Conservation (phyloP, 2,888 invertebrate species). For the Sepiola atlantica region DNA sequence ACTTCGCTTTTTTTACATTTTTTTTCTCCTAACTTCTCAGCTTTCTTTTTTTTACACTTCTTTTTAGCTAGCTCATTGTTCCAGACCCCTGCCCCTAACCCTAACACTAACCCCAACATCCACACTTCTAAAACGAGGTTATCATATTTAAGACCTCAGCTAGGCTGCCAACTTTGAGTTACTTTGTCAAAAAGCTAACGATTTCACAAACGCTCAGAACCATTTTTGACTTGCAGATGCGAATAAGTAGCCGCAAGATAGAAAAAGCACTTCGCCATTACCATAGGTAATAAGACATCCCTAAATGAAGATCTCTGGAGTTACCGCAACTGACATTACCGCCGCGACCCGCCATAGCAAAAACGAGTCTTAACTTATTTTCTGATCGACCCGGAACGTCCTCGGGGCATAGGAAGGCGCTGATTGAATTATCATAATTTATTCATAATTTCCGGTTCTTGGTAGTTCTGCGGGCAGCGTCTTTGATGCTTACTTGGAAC, state of each 20-base stretch:
- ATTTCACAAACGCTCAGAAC: neutral
- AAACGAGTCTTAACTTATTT: neutral
- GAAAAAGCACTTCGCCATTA: neutral
- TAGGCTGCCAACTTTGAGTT: neutral
- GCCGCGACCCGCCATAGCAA: neutral
- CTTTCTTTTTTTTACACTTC: neutral
- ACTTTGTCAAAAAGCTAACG: conserved; percentile 8
- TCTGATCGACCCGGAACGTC: neutral
- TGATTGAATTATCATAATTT: conserved; percentile 32
- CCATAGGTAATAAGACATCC: conserved; percentile 32
- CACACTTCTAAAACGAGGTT: neutral
- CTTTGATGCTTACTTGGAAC: neutral
- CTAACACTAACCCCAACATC: neutral
- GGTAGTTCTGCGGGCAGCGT: neutral
- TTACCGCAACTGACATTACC: neutral
- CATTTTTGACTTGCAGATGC: neutral
- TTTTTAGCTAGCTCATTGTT: neutral
- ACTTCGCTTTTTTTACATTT: neutral
- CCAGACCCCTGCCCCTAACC: neutral
- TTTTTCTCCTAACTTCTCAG: neutral
- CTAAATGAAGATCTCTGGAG: neutral
- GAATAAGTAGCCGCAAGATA: neutral
- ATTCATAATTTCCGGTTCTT: conserved; percentile 1
- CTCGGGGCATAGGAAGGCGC: neutral
- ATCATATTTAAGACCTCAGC: neutral